These are phyloP conservation scores for Apotomis turbidana DNA, from an alignment of 2,888 invertebrate species.

Conservation along the genomic window DNA sequence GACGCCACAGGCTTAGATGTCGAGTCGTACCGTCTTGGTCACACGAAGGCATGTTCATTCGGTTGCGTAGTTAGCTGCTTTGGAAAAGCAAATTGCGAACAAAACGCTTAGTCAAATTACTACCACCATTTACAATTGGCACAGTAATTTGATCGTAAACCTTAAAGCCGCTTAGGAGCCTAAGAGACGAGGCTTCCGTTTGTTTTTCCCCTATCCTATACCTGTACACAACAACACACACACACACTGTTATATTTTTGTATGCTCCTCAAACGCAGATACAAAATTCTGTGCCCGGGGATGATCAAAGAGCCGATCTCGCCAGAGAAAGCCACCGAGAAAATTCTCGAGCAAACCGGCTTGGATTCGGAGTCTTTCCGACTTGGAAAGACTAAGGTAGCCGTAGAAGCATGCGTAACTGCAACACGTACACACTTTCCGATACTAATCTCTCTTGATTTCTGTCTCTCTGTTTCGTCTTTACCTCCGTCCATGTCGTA, in stretches of 20 bases:
- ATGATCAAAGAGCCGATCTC: conserved; percentile 89
- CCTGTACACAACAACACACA: conserved; percentile 51
- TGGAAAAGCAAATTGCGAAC: conserved; percentile 56
- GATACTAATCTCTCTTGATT: conserved; percentile 54
- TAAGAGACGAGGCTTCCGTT: conserved; percentile 69
- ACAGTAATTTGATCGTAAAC: conserved; percentile 62
- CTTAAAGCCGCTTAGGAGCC: conserved; percentile 65
- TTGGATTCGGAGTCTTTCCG: conserved; percentile 97
- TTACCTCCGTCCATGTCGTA: conserved; percentile 7
- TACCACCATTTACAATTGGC: conserved; percentile 68
- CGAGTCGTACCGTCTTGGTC: conserved; percentile 98
- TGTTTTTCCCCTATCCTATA: conserved; percentile 58
- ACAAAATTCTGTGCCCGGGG: conserved; percentile 99
- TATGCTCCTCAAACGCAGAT: conserved; percentile 89
- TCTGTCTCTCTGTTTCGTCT: conserved; percentile 22
- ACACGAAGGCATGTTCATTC: conserved; percentile 95
- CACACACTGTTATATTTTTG: conserved; percentile 65
- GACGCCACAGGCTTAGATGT: conserved; percentile 92
- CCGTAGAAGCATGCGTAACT: conserved; percentile 59
- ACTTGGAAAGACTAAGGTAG: conserved; percentile 98
- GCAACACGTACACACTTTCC: conserved; percentile 49
- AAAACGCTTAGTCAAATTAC: conserved; percentile 64
- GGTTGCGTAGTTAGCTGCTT: conserved; percentile 36
- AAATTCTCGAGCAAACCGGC: conserved; percentile 92
- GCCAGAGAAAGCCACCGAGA: conserved; percentile 90